Base-by-base conservation (phyloP, 2,113 vertebrate genomes). In the Microtus pennsylvanicus region DNA sequence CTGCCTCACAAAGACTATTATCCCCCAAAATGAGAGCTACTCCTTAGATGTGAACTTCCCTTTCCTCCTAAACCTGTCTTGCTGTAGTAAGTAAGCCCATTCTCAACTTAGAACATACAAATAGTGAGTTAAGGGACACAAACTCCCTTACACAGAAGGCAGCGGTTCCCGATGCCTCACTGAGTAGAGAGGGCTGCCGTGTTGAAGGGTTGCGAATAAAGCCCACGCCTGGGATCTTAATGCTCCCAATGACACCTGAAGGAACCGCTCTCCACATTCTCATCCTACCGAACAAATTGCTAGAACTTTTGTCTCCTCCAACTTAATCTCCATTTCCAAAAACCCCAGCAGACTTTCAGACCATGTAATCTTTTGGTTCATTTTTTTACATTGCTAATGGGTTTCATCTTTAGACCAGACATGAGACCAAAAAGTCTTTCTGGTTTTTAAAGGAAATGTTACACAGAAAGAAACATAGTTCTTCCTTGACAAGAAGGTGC, bases 41-140 rank as follows among this genome's bases (percentile, higher is more conserved):
- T 88, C 89, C 96, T 61, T 5, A 65, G 92, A 97, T 91, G 61
- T 58, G 7, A 65, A 78, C 93, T 95, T 97, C 38, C 8, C 89
- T 97, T 97, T 96, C 85, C 58, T 81, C 50, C 96, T 97, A 67
- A 97, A 98, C 94, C 21, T 75, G 30, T 45, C 52, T 76, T 42
- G 50, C 52, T 96, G 45, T 87, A 93, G 93, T 95, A 97, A 98
- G 83, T 97, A 97, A 98, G 78, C 97, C 58, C 88, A 83, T 96
- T 88, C 35, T 90, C 85, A 96, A 97, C 87, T 97, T 96, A 87
- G 67, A 95, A 87, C 45, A 16, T 96, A 93, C 94, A 92, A 85
- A 80, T 89, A 96, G 92, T 42, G 83, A 58, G 55, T 92, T 95
- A 70, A 47, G 67, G 81, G 2, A 94, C 88, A 81, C 5, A 3